These are phyloP conservation scores for Triplophysa yarkandensis DNA, from an alignment of 2,797 vertebrate species.

Conservation along the genomic window DNA sequence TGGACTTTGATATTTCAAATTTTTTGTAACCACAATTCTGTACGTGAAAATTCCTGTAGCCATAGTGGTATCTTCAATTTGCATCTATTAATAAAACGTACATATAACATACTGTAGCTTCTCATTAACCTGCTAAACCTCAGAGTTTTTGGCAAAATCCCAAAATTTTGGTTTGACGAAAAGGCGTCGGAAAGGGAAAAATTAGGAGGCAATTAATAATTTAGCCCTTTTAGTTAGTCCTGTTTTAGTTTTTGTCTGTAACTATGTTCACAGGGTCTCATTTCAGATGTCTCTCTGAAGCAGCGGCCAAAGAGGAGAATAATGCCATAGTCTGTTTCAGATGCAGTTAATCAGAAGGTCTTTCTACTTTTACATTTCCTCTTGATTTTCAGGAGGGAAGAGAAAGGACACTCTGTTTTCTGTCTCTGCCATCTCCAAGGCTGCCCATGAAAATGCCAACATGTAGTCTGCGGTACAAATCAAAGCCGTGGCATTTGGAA, in stretches of 20 bases:
- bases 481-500: slow-evolving; percentile 23
- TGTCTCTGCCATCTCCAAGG: slow-evolving; percentile 28
- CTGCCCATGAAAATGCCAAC: slow-evolving; percentile 41
- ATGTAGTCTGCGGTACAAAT: slow-evolving; percentile 3
- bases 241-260: slow-evolving; percentile 58
- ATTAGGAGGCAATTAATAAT: slow-evolving; percentile 38
- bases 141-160: slow-evolving; percentile 26
- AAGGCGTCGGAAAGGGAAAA: slow-evolving; percentile 38
- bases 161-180: slow-evolving; percentile 29
- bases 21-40: too few relatives aligned
- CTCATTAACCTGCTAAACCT: slow-evolving; percentile 29
- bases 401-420: slow-evolving; percentile 26
- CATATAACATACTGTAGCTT: too few relatives aligned
- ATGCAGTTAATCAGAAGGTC: slow-evolving; percentile 25
- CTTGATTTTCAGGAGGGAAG: slow-evolving; percentile 34
- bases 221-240: slow-evolving; percentile 61
- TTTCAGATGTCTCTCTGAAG: slow-evolving; percentile 44
- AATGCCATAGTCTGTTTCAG: slow-evolving; percentile 30
- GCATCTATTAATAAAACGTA: too few relatives aligned
- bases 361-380: slow-evolving; percentile 12
- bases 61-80: neutral
- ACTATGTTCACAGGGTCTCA: slow-evolving; percentile 9
- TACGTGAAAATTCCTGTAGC: too few relatives aligned
- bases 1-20: neutral
- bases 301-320: slow-evolving; percentile 39